Evolutionary conservation across 2,113 vertebrate species (phyloP).

Genomic region (Prionailurus viverrinus): DNA sequence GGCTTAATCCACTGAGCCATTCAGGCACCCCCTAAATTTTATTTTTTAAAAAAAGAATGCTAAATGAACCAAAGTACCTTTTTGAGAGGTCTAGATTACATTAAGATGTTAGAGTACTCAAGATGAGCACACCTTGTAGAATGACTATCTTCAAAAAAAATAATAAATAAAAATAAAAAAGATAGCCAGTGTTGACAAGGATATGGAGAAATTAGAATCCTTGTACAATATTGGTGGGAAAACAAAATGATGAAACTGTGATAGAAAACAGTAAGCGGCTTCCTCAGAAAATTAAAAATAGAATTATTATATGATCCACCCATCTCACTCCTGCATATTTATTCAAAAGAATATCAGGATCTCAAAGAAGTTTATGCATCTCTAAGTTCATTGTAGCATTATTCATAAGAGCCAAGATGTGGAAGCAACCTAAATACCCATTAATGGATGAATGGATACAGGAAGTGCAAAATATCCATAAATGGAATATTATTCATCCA

Average conservation of each 20-base stretch:
- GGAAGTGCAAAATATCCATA: neutral
- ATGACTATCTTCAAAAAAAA: neutral
- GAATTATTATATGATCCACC: neutral
- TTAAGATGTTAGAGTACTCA: neutral
- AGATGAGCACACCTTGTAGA: neutral
- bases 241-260: neutral
- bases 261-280: neutral
- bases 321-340: neutral
- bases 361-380: neutral
- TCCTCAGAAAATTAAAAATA: neutral
- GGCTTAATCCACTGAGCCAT: too few relatives aligned
- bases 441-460: neutral
- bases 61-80: neutral
- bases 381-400: neutral
- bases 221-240: neutral
- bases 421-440: neutral
- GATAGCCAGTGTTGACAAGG: neutral
- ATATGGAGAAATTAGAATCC: neutral
- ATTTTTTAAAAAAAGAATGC: too few relatives aligned
- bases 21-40: too few relatives aligned
- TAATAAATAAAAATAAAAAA: too few relatives aligned
- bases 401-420: neutral
- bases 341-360: neutral
- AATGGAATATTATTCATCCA: neutral
- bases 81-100: neutral